These are phyloP conservation scores for Dicranocentrus wangi DNA, from an alignment of 2,888 invertebrate genomes.

Conservation along the genomic window DNA sequence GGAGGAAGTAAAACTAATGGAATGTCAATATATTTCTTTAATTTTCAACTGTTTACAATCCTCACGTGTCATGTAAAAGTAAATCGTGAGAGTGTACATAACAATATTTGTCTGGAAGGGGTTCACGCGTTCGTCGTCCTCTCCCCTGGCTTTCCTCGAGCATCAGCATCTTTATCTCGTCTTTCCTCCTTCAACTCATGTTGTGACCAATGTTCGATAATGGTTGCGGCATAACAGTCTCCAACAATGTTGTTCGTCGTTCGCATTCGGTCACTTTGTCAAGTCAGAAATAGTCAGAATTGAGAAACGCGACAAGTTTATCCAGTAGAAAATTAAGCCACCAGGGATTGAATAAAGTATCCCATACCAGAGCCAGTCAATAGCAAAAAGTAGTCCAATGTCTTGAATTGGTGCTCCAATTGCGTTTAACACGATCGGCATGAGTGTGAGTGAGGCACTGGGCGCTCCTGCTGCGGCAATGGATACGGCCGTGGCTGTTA, in stretches of 20 bases:
- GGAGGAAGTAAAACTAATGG: not conserved
- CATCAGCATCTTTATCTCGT: too few relatives aligned
- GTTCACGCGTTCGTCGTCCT: too few relatives aligned
- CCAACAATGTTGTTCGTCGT: conserved; percentile 92
- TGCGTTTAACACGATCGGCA: conserved; percentile 86
- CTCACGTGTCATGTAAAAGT: too few relatives aligned
- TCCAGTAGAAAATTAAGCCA: too few relatives aligned
- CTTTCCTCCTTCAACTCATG: too few relatives aligned
- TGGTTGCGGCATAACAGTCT: conserved; percentile 89
- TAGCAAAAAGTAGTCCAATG: conserved; percentile 87
- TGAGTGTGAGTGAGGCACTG: conserved; percentile 86
- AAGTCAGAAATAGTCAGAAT: not conserved
- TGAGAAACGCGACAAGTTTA: too few relatives aligned
- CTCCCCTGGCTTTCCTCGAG: too few relatives aligned
- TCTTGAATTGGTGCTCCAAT: conserved; percentile 88
- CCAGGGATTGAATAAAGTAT: too few relatives aligned
- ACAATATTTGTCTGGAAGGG: too few relatives aligned
- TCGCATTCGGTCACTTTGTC: conserved; percentile 86
- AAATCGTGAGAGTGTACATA: too few relatives aligned
- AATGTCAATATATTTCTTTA: too few relatives aligned
- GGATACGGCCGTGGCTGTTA: conserved; percentile 90
- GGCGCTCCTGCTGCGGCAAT: conserved; percentile 91
- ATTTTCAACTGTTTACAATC: too few relatives aligned
- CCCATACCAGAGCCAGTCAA: conserved; percentile 96
- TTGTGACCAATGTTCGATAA: conserved; percentile 88